Percentiles rank a stretch among this genome's conserved stretches.
Evolutionary conservation across 2,113 vertebrate species (phyloP).

Genomic region (Sinocyclocheilus maitianheensis): DNA sequence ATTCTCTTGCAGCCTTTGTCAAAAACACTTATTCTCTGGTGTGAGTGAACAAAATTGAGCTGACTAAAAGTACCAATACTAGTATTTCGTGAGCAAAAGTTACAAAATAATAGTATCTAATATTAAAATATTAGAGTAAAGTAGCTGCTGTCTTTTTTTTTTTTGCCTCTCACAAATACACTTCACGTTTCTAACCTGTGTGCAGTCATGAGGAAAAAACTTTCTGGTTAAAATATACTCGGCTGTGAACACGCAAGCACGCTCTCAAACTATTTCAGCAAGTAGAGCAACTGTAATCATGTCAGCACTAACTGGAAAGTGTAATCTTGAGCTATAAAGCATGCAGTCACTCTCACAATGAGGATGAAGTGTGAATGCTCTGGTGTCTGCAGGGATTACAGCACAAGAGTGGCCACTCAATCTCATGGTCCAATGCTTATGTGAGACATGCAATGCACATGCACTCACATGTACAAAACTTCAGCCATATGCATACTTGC

Average conservation of each 20-base stretch:
- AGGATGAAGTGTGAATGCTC: background rate
- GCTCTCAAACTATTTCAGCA: background rate
- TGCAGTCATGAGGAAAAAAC: no score
- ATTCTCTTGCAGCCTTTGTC: background rate
- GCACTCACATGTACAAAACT: background rate
- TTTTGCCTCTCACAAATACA: background rate
- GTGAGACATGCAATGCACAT: background rate
- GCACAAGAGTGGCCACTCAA: conserved; percentile 14
- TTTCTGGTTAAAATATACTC: background rate
- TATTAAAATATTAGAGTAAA: background rate
- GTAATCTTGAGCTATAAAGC: background rate
- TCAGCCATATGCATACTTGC: background rate
- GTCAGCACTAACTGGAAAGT: conserved; percentile 24
- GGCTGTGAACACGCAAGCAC: conserved; percentile 3
- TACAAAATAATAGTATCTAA: background rate
- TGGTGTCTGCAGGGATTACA: background rate
- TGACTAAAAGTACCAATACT: background rate
- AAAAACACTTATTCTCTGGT: background rate
- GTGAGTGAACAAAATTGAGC: background rate
- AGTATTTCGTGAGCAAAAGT: background rate
- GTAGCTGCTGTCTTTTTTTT: background rate
- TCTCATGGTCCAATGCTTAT: conserved; percentile 6
- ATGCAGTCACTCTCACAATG: background rate
- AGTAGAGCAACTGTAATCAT: conserved; percentile 11
- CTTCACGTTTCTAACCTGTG: background rate